Conservation (phyloP, 2,888 invertebrate genomes). For the Mesorhabditis spiculigera region DNA sequence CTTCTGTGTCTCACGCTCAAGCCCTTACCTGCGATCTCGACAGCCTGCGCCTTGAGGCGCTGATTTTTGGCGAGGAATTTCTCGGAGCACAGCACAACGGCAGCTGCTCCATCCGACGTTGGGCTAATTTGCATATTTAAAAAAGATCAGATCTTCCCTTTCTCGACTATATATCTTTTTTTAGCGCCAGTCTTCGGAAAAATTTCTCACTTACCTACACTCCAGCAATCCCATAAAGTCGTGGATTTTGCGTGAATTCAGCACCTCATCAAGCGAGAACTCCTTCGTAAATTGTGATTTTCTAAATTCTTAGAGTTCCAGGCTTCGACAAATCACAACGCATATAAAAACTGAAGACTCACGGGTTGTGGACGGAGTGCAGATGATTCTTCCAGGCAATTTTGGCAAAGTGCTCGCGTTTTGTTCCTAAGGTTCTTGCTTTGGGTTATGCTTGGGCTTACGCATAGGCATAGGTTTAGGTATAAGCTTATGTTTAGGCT, state of each 20-base stretch:
- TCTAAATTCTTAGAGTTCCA: constrained; percentile 59
- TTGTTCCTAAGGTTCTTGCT: constrained; percentile 68
- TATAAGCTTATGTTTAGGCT: no score
- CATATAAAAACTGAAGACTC: constrained; percentile 58
- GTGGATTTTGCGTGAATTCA: constrained; percentile 81
- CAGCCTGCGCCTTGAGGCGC: constrained; percentile 79
- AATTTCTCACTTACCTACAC: constrained; percentile 70
- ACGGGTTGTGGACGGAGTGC: constrained; percentile 92
- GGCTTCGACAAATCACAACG: neutral
- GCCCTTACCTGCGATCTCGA: constrained; percentile 77
- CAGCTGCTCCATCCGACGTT: constrained; percentile 95
- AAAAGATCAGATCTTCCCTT: neutral
- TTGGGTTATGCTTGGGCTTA: no score
- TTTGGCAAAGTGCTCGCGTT: constrained; percentile 87
- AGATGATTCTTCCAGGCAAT: constrained; percentile 96
- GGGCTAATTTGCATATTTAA: constrained; percentile 65
- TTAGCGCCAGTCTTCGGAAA: neutral
- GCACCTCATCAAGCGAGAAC: constrained; percentile 84
- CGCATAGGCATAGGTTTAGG: no score
- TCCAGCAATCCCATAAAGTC: constrained; percentile 91
- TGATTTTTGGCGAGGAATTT: constrained; percentile 76
- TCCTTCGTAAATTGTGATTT: constrained; percentile 89
- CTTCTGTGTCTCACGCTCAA: neutral
- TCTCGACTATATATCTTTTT: neutral
- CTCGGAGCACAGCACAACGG: constrained; percentile 85